Conservation (phyloP, 2,113 vertebrate genomes). For the Pleuronectes platessa region DNA sequence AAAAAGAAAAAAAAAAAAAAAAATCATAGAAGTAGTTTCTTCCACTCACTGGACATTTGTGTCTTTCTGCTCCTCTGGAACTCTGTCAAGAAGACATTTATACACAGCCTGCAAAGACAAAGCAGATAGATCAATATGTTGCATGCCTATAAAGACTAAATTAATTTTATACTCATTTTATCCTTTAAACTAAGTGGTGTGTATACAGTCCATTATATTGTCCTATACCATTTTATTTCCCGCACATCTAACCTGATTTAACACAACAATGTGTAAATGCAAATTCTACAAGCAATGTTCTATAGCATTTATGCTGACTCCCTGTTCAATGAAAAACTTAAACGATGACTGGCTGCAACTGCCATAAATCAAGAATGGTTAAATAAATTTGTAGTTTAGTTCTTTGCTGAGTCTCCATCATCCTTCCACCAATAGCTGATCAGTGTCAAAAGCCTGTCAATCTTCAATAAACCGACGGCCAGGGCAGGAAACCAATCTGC, state of each 20-base stretch:
- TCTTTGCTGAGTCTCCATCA: not conserved
- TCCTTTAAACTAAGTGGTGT: too few relatives aligned
- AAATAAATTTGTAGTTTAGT: not conserved
- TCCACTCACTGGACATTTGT: constrained; percentile 89
- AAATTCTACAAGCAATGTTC: too few relatives aligned
- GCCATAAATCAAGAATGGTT: too few relatives aligned
- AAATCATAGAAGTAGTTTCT: not conserved
- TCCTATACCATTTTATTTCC: not conserved
- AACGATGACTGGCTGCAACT: not conserved
- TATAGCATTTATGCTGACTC: too few relatives aligned
- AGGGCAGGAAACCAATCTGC: too few relatives aligned
- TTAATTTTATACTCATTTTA: too few relatives aligned
- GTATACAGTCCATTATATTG: not conserved
- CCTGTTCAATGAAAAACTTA: too few relatives aligned
- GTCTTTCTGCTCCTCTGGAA: constrained; percentile 91
- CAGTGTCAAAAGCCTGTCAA: not conserved
- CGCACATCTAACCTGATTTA: not conserved
- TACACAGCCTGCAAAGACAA: constrained; percentile 85
- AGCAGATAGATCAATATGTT: not conserved
- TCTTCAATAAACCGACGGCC: too few relatives aligned
- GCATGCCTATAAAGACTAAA: not conserved
- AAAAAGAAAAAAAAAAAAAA: too few relatives aligned
- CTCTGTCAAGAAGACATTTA: constrained; percentile 91
- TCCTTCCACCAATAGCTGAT: not conserved
- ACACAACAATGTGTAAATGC: not conserved